Base-by-base conservation (phyloP, 2,888 invertebrate species). In the Pseudococcus viburni region DNA sequence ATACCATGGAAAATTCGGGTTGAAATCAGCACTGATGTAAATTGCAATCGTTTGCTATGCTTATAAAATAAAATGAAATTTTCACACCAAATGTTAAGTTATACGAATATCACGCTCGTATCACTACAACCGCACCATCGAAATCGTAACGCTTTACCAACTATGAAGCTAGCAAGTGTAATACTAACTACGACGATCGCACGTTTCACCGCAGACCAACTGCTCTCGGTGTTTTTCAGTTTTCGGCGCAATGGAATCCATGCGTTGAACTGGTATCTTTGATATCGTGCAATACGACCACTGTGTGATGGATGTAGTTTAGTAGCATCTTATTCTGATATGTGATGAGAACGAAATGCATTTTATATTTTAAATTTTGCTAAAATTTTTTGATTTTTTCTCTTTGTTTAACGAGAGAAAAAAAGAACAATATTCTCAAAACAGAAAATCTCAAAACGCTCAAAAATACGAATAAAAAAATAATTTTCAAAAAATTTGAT, bases 221-320 rank as follows among this genome's bases (percentile, higher is more conserved):
- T 22, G 33, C 26, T 73, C 12, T 73, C 33, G 26, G 19, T 59
- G 19, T 19, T 12, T 59, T 33, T 33, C 26, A n/a, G 15, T 73
- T 73, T 73, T 73, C 68, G 33, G 68, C 68, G 68, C 68, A 73
- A 11, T 33, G 68, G 33, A 73, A 73, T 73, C 68, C 33, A 73
- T 73, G 68, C 68, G 68, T 26, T 73, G 33, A 33, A 15, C 33
- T 73, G 12, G 68, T 26, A 51, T 51, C 12, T 17, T 15, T 15
- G 51, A 33, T 33, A 33, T 33, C 26, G 1, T 33, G 26, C 26
- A 33, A 33, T 33, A 33, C 26, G 3, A 33, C 26, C n/a, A n/a
- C n/a, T n/a, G n/a, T n/a, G n/a, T n/a, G n/a, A n/a, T n/a, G n/a
- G n/a, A n/a, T 33, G 26, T 33, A 33, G 26, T 33, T 33, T n/a